Conservation (phyloP, 2,888 invertebrate species). For the Erpobdella octoculata region DNA sequence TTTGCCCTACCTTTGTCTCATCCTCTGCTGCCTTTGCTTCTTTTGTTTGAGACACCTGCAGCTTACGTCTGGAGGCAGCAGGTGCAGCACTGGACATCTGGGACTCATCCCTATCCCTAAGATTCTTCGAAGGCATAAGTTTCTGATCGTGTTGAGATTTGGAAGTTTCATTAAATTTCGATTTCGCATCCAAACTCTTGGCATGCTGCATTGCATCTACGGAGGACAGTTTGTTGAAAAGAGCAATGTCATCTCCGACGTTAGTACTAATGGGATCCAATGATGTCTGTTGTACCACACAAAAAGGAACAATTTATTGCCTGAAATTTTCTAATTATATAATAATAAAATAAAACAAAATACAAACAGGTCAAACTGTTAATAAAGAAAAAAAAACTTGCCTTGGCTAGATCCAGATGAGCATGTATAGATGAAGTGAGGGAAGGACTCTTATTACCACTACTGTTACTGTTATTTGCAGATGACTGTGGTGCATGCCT, state of each 20-base stretch:
- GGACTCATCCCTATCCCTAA: not conserved
- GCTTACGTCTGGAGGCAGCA: not conserved
- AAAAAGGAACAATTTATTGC: not conserved
- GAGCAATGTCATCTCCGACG: slow-evolving; percentile 20
- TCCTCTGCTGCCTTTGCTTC: not conserved
- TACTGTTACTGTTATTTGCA: too few relatives aligned
- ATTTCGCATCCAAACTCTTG: not conserved
- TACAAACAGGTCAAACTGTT: not conserved
- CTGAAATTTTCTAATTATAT: too few relatives aligned
- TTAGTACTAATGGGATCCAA: not conserved
- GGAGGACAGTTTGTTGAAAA: slow-evolving; percentile 18
- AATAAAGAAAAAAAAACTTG: not conserved
- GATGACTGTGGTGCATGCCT: too few relatives aligned
- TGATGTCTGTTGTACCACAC: not conserved
- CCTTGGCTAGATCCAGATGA: not conserved
- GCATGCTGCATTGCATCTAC: not conserved
- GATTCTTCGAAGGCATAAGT: too few relatives aligned
- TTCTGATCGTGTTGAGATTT: too few relatives aligned
- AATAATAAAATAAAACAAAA: too few relatives aligned
- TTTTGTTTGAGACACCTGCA: not conserved
- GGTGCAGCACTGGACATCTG: not conserved
- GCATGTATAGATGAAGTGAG: not conserved
- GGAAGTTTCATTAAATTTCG: not conserved
- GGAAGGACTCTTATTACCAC: not conserved
- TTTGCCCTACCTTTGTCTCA: not conserved